Percentiles rank a stretch among this genome's conserved stretches.
These are phyloP conservation scores for Aeoliscus strigatus DNA, from an alignment of 2,797 vertebrate species.

Conservation along the genomic window DNA sequence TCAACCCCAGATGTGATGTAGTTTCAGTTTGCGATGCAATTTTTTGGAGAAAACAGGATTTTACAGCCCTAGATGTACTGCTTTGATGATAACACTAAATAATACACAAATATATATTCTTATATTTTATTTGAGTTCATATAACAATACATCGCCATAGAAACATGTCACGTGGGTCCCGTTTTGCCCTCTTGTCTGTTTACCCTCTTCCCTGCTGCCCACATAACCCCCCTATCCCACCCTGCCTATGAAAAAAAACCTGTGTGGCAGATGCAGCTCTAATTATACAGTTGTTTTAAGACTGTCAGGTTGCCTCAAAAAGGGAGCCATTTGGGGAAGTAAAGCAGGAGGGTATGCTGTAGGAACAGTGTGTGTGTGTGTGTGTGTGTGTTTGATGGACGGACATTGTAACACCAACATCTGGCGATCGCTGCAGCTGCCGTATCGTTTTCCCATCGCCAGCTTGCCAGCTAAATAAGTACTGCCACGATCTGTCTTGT, in stretches of 20 bases:
- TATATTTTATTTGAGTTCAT: too few relatives aligned
- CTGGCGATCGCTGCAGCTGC: slow-evolving; percentile 79
- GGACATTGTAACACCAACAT: slow-evolving; percentile 77
- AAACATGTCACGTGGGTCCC: too few relatives aligned
- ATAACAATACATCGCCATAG: too few relatives aligned
- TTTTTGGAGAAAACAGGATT: too few relatives aligned
- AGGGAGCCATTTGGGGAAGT: slow-evolving; percentile 69
- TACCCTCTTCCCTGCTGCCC: too few relatives aligned
- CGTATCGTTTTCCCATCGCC: slow-evolving; percentile 70
- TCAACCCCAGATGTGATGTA: too few relatives aligned
- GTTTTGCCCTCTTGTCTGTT: too few relatives aligned
- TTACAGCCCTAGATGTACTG: too few relatives aligned
- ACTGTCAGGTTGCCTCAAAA: slow-evolving; percentile 76
- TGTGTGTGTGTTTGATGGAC: slow-evolving; percentile 71
- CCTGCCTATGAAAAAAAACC: slow-evolving; percentile 51
- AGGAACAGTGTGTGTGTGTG: slow-evolving; percentile 22
- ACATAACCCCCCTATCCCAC: too few relatives aligned
- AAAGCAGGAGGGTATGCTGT: slow-evolving; percentile 51
- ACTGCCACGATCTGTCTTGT: slow-evolving; percentile 83
- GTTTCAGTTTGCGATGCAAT: too few relatives aligned
- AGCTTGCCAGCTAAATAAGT: slow-evolving; percentile 84
- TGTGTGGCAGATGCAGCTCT: slow-evolving; percentile 74
- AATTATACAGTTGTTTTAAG: slow-evolving; percentile 85
- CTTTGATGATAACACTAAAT: too few relatives aligned
- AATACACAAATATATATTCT: too few relatives aligned